Base-by-base conservation (phyloP, 1,140 invertebrate genomes). In the Magallana angulata region DNA sequence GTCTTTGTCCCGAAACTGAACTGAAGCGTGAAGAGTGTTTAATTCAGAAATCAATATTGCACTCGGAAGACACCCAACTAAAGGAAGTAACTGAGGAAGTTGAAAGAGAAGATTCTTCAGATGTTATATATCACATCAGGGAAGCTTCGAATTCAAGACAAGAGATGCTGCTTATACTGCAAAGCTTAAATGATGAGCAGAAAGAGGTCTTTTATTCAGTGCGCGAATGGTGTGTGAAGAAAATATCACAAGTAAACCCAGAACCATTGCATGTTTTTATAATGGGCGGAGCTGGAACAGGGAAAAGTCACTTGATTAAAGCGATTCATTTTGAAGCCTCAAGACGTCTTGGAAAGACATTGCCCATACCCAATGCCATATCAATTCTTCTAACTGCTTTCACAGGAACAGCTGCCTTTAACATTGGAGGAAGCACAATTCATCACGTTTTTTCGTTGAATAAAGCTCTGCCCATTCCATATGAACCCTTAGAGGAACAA, bases 261-360 rank as follows among this genome's bases (percentile, higher is more conserved):
- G 57, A 82, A 57, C 86, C 86, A 36, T 76, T 89, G 7, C 14
- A 59, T n/a, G 1, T 90, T 36, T 90, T 90, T 64, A 24, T 90
- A 18, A 88, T 81, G n/a, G 89, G 89, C 0, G 83, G 83, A 71
- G 89, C 89, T 24, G 86, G 89, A 11, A 87, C n/a, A n/a, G n/a
- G n/a, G 64, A 89, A 90, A 71, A 88, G 80, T 57, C 89, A 90
- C 80, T 24, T 90, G 18, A 85, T 90, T 7, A 88, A 88, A 57
- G 68, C 58, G 7, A 85, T 89, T 16, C 16, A 88, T 85, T 88
- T 85, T 86, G 87, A 88, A 57, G 36, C 36, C 36, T 36, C 36
- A 36, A 36, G 36, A 36, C 36, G 0, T 36, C 36, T 36, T 36
- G 36, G 36, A 36, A 36, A 36, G 36, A 36, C 4, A 36, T 36